Percentiles rank a stretch among this genome's conserved stretches.
Conservation (phyloP, 2,113 vertebrate species). For the Cryptomyrus ogoouensis region DNA sequence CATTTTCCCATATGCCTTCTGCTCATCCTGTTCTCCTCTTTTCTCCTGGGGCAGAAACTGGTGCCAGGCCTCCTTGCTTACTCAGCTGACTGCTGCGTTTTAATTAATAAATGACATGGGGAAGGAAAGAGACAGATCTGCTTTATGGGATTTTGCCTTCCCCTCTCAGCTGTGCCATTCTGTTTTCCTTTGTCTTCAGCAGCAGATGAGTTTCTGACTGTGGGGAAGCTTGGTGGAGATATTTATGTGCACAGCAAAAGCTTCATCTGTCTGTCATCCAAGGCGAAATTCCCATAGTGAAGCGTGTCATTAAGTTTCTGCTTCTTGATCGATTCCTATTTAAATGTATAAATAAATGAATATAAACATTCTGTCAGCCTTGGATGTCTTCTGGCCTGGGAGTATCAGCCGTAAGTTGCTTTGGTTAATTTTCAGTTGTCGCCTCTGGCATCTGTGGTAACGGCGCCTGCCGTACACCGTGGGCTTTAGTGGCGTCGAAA, state of each 20-base stretch:
- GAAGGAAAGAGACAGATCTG: not conserved
- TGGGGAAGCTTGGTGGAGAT: not conserved
- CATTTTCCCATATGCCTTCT: not conserved
- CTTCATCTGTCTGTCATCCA: not conserved
- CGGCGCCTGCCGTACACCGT: not conserved
- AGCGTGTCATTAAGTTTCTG: not conserved
- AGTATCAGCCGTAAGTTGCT: not conserved
- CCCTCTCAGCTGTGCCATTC: not conserved
- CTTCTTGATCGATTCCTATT: not conserved
- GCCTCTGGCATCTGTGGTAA: not conserved
- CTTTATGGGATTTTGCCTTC: not conserved
- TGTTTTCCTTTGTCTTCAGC: not conserved
- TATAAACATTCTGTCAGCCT: not conserved
- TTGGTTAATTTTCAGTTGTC: not conserved
- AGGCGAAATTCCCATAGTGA: not conserved
- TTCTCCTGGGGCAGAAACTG: not conserved
- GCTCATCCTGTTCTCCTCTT: not conserved
- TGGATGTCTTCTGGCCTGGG: not conserved
- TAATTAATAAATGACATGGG: not conserved
- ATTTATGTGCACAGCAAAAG: not conserved
- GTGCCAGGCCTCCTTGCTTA: not conserved
- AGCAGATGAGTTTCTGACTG: not conserved
- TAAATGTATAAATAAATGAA: not conserved
- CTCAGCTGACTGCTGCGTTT: conserved; percentile 1
- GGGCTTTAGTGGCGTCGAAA: not conserved